phyloP scores from a whole-genome alignment of 2,888 invertebrate species.

The Melanchra persicariae region DNA sequence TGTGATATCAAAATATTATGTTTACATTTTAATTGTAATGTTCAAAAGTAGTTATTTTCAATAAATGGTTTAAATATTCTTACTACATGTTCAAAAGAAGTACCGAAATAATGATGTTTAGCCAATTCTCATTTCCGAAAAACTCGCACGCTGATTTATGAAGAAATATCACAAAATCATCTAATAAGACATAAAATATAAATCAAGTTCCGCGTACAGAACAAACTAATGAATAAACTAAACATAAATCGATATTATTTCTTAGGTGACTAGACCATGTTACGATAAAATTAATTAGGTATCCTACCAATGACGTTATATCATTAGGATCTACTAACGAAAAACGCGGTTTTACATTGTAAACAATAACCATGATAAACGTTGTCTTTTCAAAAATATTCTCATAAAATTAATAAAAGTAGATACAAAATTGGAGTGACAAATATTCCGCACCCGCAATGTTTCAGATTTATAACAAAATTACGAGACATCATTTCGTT shows the following conservation, averaged over 20 bases:
- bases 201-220: neutral
- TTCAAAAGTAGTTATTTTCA: too few relatives aligned
- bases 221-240: conserved; percentile 22
- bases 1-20: too few relatives aligned
- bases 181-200: neutral
- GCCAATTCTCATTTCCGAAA: too few relatives aligned
- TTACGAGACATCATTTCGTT: neutral
- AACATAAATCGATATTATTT: conserved; percentile 35
- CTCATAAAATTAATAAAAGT: neutral
- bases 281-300: conserved; percentile 16
- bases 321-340: neutral
- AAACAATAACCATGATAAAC: conserved; percentile 8
- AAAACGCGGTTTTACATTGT: neutral
- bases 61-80: too few relatives aligned
- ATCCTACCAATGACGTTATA: conserved; percentile 19
- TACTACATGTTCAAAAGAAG: too few relatives aligned
- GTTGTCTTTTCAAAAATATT: conserved; percentile 11
- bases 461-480: neutral
- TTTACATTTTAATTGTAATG: too few relatives aligned
- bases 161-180: neutral
- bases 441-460: neutral
- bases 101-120: neutral
- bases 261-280: conserved; percentile 34
- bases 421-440: neutral
- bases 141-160: too few relatives aligned